Evolutionary conservation across 2,113 vertebrate species (phyloP).

Genomic region (Aptenodytes patagonicus): DNA sequence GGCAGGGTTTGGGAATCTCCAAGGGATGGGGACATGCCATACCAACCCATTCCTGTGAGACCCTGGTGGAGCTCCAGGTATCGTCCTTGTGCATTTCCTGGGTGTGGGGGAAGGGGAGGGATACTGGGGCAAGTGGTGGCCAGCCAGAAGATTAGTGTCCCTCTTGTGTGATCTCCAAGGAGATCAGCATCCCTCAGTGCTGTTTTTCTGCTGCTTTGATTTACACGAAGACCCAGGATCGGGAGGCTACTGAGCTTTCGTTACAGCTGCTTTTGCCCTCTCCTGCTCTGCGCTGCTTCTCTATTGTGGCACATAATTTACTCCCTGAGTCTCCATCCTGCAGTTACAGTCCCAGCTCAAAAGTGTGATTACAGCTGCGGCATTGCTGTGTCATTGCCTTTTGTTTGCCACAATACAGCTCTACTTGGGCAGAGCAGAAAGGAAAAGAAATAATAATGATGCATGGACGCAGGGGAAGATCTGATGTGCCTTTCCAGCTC

Average conservation of each 20-base stretch:
- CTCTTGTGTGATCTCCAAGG: background rate
- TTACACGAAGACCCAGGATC: background rate
- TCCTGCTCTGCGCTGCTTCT: background rate
- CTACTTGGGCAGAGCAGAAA: conserved; percentile 25
- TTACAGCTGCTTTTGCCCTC: background rate
- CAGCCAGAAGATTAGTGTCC: background rate
- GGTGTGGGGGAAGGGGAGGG: background rate
- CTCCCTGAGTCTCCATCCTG: conserved; percentile 14
- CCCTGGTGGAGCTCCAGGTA: background rate
- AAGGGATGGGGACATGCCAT: background rate
- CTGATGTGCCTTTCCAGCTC: conserved; percentile 27
- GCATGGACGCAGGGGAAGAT: conserved; percentile 24
- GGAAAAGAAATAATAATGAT: conserved; percentile 40
- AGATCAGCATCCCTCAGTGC: background rate
- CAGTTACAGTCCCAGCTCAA: background rate
- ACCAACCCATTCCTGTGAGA: background rate
- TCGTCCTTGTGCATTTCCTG: background rate
- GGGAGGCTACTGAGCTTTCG: background rate
- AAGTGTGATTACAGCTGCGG: conserved; percentile 29
- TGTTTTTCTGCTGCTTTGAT: background rate
- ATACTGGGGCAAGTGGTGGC: background rate
- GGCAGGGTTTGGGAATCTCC: background rate
- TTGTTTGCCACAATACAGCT: conserved; percentile 63
- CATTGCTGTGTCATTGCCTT: conserved; percentile 26
- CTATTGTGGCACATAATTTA: conserved; percentile 16